Base-by-base conservation (phyloP, 37 sponge, comb jelly and placozoan species). In the Cladorhizidae sp. region DNA sequence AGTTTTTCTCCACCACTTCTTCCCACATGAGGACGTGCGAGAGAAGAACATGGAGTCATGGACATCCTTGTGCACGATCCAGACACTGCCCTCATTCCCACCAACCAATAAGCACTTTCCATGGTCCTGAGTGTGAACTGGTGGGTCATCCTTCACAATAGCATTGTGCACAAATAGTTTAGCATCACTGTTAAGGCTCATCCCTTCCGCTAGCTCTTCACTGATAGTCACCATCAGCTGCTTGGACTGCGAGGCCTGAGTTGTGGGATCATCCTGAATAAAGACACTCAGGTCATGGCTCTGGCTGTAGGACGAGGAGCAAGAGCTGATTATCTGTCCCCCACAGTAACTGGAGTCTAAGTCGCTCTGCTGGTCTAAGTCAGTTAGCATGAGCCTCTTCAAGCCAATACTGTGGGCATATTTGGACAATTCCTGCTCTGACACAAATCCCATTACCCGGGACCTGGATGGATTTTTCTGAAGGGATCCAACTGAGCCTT, bases 31-130 rank as follows among this genome's bases (percentile, higher is more conserved):
- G 20, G 49, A 72, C 18, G 6, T 71, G 2, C 2, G 40, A 21
- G 36, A 15, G 77, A 40, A 65, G 54, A 50, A 49, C 43, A 25
- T 31, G 37, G 35, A 55, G 9, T 65, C 21, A 25, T 72, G 21
- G 14, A 40, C 62, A 43, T 43, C 31, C 39, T 41, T 73, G 65
- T 82, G 72, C 11, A 82, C 74, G 14, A 82, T 52, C 83, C 83
- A 82, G 17, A 82, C 36, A n/a, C 40, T 72, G 17, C 63, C 54
- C 51, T 64, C 65, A 20, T 18, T 50, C 5, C 73, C 74, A 5
- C 62, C 54, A 7, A 64, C 83, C 29, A 33, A 25, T 2, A 82
- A 18, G 11, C 54, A 42, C 50, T 43, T 45, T 25, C 38, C 74
- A 29, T 31, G 28, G 32, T 82, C 83, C 64, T 82, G 74, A n/a